These are phyloP conservation scores for Myrmecobius fasciatus DNA, from an alignment of 2,113 vertebrate species.

Conservation along the genomic window DNA sequence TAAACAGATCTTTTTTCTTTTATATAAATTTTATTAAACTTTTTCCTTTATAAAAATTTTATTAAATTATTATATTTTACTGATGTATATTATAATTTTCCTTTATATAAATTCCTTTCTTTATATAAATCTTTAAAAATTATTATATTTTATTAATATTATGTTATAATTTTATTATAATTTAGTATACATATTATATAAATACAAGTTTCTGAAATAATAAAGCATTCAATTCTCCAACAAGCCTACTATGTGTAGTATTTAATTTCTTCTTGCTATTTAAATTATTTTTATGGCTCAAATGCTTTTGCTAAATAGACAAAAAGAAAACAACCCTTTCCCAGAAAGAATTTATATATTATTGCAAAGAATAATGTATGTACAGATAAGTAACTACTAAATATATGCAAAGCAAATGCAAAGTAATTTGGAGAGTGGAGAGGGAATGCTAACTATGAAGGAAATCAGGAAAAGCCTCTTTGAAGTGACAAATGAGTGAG, in stretches of 20 bases:
- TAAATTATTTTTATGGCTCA: too few relatives aligned
- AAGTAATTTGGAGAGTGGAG: not conserved
- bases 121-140: not conserved
- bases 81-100: too few relatives aligned
- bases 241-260: not conserved
- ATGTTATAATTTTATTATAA: too few relatives aligned
- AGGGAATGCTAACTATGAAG: not conserved
- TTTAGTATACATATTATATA: not conserved
- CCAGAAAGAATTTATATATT: not conserved
- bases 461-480: not conserved
- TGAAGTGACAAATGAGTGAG: too few relatives aligned
- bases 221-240: not conserved
- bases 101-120: too few relatives aligned
- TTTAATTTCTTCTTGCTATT: too few relatives aligned
- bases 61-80: too few relatives aligned
- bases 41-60: not conserved
- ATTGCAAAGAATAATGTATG: not conserved
- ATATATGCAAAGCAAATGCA: not conserved
- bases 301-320: not conserved
- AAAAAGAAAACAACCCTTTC: not conserved
- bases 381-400: not conserved
- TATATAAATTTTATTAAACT: not conserved
- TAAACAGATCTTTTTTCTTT: not conserved
- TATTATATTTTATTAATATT: too few relatives aligned
- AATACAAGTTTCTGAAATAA: not conserved